phyloP scores from a whole-genome alignment of 2,113 vertebrate genomes.

The Ariopsis seemanni region DNA sequence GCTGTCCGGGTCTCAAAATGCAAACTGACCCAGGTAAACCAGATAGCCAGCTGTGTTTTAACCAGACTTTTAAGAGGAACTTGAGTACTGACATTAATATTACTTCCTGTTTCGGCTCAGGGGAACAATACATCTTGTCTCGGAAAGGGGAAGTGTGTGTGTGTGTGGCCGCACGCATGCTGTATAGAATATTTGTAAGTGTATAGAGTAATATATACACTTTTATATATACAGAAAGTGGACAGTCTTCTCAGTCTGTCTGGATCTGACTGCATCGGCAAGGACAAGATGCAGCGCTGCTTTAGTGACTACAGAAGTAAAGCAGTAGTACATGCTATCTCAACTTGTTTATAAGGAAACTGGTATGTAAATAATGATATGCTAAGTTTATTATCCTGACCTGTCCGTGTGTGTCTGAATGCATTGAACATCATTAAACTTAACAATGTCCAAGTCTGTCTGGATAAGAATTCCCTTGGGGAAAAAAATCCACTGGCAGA shows the following conservation, averaged over 20 bases:
- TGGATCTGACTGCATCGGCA: background rate
- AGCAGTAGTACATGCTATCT: background rate
- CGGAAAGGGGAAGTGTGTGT: slow-evolving; percentile 65
- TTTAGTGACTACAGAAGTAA: background rate
- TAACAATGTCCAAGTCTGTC: background rate
- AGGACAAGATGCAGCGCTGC: background rate
- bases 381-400: background rate
- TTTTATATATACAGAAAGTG: background rate
- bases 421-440: background rate
- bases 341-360: background rate
- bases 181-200: background rate
- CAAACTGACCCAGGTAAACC: slow-evolving; percentile 7
- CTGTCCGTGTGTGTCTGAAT: background rate
- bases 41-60: slow-evolving; percentile 56
- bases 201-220: background rate
- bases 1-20: background rate
- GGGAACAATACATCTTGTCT: slow-evolving; percentile 70
- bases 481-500: background rate
- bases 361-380: background rate
- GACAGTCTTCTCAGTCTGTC: background rate
- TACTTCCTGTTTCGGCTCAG: slow-evolving; percentile 66
- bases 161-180: slow-evolving; percentile 1
- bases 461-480: no score
- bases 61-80: slow-evolving; percentile 64
- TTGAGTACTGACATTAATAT: slow-evolving; percentile 51